phyloP scores from a whole-genome alignment of 2,113 vertebrate genomes.

The Sinocyclocheilus anshuiensis region DNA sequence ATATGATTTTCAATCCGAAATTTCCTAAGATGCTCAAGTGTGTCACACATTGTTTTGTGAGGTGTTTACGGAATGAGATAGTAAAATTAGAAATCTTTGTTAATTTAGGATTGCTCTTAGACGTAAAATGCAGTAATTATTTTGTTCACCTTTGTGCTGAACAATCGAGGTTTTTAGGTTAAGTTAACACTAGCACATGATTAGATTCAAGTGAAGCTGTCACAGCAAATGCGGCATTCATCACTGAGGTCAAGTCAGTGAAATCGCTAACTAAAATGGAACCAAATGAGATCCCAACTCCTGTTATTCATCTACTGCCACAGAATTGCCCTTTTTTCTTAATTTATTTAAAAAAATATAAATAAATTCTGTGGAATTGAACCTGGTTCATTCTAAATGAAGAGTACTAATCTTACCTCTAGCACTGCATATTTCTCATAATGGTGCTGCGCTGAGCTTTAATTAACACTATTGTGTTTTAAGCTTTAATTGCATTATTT shows the following conservation, averaged over 20 bases:
- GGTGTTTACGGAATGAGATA: not conserved
- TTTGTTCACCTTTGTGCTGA: not conserved
- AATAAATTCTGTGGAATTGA: not conserved
- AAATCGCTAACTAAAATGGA: not conserved
- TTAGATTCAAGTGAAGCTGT: not conserved
- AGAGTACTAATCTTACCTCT: not conserved
- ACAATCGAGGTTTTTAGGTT: not conserved
- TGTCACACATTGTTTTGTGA: not conserved
- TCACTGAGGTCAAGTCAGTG: slow-evolving; percentile 8
- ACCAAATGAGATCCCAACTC: not conserved
- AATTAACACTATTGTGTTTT: not conserved
- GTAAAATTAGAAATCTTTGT: not conserved
- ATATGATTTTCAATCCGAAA: not conserved
- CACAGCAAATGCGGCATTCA: not conserved
- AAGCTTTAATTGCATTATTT: slow-evolving; percentile 10
- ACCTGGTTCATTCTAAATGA: not conserved
- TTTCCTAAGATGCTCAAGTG: not conserved
- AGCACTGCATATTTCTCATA: not conserved
- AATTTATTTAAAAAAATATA: not conserved
- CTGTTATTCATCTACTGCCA: not conserved
- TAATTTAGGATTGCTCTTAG: not conserved
- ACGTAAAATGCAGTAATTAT: not conserved
- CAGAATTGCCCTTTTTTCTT: not conserved
- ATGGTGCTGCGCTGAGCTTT: not conserved
- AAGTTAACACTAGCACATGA: not conserved